phyloP scores from a whole-genome alignment of 2,888 invertebrate species.

The Temnothorax rugatulus region DNA sequence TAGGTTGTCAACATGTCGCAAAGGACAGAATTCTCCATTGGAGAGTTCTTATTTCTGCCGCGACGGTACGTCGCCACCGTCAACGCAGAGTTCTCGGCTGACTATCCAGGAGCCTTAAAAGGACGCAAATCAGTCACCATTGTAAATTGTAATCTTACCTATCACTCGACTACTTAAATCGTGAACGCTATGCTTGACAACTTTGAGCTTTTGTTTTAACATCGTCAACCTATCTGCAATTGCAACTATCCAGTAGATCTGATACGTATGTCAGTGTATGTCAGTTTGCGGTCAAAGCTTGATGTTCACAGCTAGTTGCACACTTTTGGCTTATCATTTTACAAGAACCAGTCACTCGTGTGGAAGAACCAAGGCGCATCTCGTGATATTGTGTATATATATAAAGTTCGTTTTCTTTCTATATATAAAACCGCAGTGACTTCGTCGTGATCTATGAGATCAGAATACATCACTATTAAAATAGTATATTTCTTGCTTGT shows the following conservation, averaged over 20 bases:
- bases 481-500: conserved; percentile 63
- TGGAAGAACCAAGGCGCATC: conserved; percentile 57
- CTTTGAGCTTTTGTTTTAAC: conserved; percentile 59
- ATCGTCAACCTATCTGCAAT: conserved; percentile 42
- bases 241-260: conserved; percentile 6
- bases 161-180: conserved; percentile 48
- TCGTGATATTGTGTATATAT: conserved; percentile 10
- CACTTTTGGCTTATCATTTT: conserved; percentile 30
- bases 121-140: conserved; percentile 64
- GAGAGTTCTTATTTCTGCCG: too few species aligned
- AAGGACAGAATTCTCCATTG: too few species aligned
- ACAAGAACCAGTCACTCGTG: conserved; percentile 34
- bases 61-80: too few species aligned
- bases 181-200: conserved; percentile 62
- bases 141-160: conserved; percentile 57
- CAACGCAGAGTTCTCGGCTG: too few species aligned
- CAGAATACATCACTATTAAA: conserved; percentile 62
- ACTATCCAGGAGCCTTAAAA: too few species aligned
- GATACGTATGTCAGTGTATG: conserved; percentile 21
- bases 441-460: conserved; percentile 45
- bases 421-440: conserved; percentile 50
- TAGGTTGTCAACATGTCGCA: too few species aligned
- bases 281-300: conserved; percentile 14
- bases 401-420: conserved; percentile 24
- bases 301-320: conserved; percentile 28